Percentiles rank a stretch among this genome's conserved stretches.
phyloP scores from a whole-genome alignment of 2,113 vertebrate species.

The Pomatorhinus ruficollis region DNA sequence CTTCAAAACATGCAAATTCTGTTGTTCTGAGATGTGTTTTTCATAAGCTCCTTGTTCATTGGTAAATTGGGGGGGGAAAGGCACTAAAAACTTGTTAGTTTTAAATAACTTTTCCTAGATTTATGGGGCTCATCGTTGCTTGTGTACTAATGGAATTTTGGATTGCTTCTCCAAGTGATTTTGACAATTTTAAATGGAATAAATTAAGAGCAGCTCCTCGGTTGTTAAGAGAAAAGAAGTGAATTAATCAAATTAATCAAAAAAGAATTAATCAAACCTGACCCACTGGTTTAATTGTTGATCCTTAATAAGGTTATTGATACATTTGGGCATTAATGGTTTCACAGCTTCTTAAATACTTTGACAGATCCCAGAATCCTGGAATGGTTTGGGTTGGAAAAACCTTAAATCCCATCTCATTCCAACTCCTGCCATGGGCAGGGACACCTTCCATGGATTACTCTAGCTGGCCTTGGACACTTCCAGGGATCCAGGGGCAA shows the following conservation, averaged over 20 bases:
- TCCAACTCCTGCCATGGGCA: not conserved
- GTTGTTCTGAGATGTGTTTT: not conserved
- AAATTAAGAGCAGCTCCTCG: not conserved
- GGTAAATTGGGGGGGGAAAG: fast-evolving
- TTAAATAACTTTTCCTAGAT: not conserved
- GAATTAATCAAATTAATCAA: not conserved
- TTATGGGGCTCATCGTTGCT: not conserved
- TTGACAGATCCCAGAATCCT: not conserved
- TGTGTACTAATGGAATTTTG: not conserved
- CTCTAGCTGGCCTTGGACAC: not conserved
- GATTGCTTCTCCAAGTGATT: not conserved
- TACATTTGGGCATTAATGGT: not conserved
- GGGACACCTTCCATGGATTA: fast-evolving
- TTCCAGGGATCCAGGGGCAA: not conserved
- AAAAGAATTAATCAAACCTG: not conserved
- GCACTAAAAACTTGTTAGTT: not conserved
- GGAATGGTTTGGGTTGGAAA: not conserved
- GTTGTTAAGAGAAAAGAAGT: not conserved
- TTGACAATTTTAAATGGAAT: not conserved
- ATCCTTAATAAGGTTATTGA: not conserved
- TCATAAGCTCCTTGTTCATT: not conserved
- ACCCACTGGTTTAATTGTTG: not conserved
- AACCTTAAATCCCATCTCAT: not conserved
- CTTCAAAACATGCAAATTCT: not conserved
- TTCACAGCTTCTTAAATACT: not conserved